Evolutionary conservation across 2,888 invertebrate genomes (phyloP), one percentile per base, ranked within the genome.

Genomic region (Vesta saturnalis): DNA sequence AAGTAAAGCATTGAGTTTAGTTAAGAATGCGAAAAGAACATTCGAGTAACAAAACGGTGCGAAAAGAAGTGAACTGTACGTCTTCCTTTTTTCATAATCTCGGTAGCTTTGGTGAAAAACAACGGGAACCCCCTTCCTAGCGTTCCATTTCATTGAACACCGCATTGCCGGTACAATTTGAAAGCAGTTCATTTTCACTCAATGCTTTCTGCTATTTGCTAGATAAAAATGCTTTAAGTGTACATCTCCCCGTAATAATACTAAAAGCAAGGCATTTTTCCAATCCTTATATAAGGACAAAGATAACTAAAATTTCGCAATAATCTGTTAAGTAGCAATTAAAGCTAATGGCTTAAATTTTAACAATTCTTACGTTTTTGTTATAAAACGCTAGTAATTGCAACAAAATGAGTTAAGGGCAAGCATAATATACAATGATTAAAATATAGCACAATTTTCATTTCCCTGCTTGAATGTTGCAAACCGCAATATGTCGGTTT

Each of bases 121-220:
- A 67, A 68, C 61, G 65, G 55, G 60, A 61, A 57, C 57, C 67
- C 68, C 64, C 67, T 65, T 67, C 54, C 54, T 52, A 64, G 71
- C 68, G 67, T 71, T 70, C 71, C 59, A 63, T 68, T 65, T 68
- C 71, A 62, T 46, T 56, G 67, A 67, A 54, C 71, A 61, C 64
- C 64, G 67, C 67, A 67, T 71, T 68, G 67, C 67, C 70, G 60
- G 61, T 67, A 67, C 62, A 68, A 60, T 71, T 70, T 67, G 64
- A 71, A 71, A 68, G 64, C 71, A 62, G 71, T 68, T 68, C 71
- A 62, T 68, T 68, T 64, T 68, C 60, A 61, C 68, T 57, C 64
- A 23, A 67, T 62, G 67, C 67, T 67, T 59, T 63, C 55, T 64
- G 55, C 59, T 63, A 58, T 63, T 67, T 47, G 30, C 62, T 63